These are phyloP conservation scores for Odobenus rosmarus DNA, from an alignment of 2,113 vertebrate species.

Conservation along the genomic window DNA sequence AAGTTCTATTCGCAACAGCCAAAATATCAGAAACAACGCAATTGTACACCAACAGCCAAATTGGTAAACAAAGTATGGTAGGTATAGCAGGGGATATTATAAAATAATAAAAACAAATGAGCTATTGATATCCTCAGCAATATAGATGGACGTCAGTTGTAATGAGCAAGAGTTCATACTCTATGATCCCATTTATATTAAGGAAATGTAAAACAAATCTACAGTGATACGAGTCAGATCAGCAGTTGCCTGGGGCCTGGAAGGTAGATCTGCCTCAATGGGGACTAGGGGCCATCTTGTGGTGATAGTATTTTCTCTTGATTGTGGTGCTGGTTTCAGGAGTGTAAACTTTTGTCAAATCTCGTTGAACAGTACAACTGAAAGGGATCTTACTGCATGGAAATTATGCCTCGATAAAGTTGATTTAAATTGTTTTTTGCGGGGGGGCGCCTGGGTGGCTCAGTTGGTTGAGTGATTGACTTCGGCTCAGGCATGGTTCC, in stretches of 20 bases:
- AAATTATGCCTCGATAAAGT: background rate
- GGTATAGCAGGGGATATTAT: fast-evolving
- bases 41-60: background rate
- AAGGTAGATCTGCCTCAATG: background rate
- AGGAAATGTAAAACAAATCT: background rate
- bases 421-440: background rate
- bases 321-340: background rate
- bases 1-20: background rate
- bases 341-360: background rate
- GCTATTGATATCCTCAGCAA: too few relatives aligned
- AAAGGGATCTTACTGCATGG: background rate
- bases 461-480: too few relatives aligned
- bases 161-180: background rate
- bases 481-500: too few relatives aligned
- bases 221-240: background rate
- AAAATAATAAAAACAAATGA: background rate
- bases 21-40: background rate
- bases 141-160: fast-evolving
- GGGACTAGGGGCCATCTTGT: too few relatives aligned
- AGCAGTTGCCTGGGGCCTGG: background rate
- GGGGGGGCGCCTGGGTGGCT: too few relatives aligned
- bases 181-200: background rate
- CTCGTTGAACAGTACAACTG: background rate
- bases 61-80: too few relatives aligned
- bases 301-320: background rate